Conservation (phyloP, 1,140 invertebrate genomes). For the Medauroidea extradentata region DNA sequence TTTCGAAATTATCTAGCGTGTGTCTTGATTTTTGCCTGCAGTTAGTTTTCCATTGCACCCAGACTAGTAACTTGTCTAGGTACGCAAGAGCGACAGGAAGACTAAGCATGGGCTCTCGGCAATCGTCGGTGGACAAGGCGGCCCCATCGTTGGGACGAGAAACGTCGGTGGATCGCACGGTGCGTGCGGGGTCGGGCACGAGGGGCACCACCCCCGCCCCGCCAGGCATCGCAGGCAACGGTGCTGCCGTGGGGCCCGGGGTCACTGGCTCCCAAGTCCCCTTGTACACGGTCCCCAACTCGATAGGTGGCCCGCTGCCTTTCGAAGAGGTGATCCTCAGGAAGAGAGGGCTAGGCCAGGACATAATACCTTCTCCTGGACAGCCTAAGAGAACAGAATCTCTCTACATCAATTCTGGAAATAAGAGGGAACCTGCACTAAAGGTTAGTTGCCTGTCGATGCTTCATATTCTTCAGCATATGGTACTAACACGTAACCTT, state of each 20-base stretch:
- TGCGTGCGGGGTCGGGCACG: constrained; percentile 33
- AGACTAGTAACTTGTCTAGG: no score
- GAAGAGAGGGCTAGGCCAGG: constrained; percentile 75
- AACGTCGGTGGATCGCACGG: constrained; percentile 5
- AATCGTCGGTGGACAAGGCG: constrained; percentile 67
- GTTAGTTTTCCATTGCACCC: no score
- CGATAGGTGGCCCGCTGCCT: constrained; percentile 41
- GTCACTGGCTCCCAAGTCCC: constrained; percentile 31
- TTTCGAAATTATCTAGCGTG: no score
- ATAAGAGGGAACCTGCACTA: constrained; percentile 10
- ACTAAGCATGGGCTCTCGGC: constrained; percentile 54
- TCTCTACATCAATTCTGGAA: constrained; percentile 36
- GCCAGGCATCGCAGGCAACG: constrained; percentile 36
- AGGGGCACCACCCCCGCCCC: constrained; percentile 43
- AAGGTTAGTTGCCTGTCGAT: neutral
- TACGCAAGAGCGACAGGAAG: constrained; percentile 53
- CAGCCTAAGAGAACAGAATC: constrained; percentile 88
- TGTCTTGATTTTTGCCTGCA: no score
- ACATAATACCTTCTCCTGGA: constrained; percentile 76
- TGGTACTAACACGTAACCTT: no score
- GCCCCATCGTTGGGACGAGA: constrained; percentile 21
- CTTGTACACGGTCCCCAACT: constrained; percentile 19
- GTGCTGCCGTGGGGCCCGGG: constrained; percentile 29
- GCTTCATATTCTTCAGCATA: no score
- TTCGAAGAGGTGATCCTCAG: constrained; percentile 76